Evolutionary conservation across 30 jellyfish, hydroid and myxozoan species (phyloP), one percentile per base, ranked within the genome.

Genomic region (Aurelia aurita complex sp. Pacific): DNA sequence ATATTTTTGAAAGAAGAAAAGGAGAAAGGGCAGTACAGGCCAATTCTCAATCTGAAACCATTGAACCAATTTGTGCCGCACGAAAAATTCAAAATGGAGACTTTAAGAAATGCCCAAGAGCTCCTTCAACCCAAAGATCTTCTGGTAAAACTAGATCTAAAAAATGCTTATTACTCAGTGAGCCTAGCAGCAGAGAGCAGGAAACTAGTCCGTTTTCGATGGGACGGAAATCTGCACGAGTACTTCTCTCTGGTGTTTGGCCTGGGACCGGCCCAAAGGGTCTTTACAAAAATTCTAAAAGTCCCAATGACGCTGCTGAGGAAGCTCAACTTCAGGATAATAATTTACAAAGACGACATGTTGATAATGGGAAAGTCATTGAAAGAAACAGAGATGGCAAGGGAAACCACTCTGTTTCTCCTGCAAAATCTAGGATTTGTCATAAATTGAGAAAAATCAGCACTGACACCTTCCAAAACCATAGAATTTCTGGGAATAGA

Each of bases 341-440:
- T 78, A 34, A 78, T 78, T n/a, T 78, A 78, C 88, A 78, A 5
- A 60, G 88, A 78, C 88, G 88, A 78, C 69, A 78, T 78, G 88
- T 68, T 78, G 38, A 61, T 78, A 10, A 42, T 78, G 62, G 88
- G 65, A 64, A 62, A 62, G 55, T 61, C 78, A 35, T 55, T 54
- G 29, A 14, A 78, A 36, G 78, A 62, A 42, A 78, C 43, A 78
- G 88, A 61, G 63, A 12, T 36, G 72, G 88, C 79, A 78, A 78
- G 88, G 69, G 64, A 69, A 5, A 54, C 76, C 46, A 79, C 67
- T 62, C 29, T 59, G 29, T 59, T 13, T 59, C 68, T 59, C 68
- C 68, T 59, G 4, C 18, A 59, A 59, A 59, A 13, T 51, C 79
- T 33, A 55, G 33, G 55, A 55, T n/a, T 42, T 76, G 79, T 36